phyloP scores from a whole-genome alignment of 2,888 invertebrate species.

The Acanthoscelides obtectus region DNA sequence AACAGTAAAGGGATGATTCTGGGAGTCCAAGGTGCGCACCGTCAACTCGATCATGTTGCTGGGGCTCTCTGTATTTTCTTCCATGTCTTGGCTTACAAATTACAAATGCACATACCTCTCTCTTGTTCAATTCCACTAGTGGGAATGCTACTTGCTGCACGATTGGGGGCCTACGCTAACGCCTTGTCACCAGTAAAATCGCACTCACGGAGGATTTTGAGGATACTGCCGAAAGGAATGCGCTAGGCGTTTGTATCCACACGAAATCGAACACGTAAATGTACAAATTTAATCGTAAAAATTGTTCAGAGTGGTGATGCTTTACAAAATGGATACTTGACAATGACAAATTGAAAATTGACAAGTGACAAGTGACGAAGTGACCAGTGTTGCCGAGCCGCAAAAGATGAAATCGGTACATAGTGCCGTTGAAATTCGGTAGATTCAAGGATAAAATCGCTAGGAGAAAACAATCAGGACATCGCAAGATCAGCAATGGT shows the following conservation, averaged over 20 bases:
- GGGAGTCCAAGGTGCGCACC: slow-evolving; percentile 85
- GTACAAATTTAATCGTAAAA: not conserved
- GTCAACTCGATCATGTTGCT: slow-evolving; percentile 71
- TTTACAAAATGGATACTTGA: not conserved
- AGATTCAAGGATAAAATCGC: too few species aligned
- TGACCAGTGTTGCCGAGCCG: too few species aligned
- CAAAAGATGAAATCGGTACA: too few species aligned
- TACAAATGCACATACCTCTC: not conserved
- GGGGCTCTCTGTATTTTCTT: not conserved
- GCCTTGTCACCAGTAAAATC: not conserved
- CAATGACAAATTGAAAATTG: not conserved
- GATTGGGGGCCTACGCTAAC: not conserved
- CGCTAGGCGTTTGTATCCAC: not conserved
- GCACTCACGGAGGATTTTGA: not conserved
- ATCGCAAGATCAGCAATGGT: too few species aligned
- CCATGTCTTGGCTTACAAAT: not conserved
- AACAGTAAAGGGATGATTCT: slow-evolving; percentile 75
- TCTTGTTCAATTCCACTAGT: not conserved
- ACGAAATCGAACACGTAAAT: not conserved
- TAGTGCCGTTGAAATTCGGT: too few species aligned
- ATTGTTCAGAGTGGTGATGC: not conserved
- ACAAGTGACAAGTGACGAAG: not conserved
- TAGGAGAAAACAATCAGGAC: too few species aligned
- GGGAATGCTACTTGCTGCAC: not conserved
- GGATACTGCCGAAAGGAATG: not conserved